These are phyloP conservation scores for Daubentonia madagascariensis DNA, from an alignment of 2,113 vertebrate genomes.

Conservation along the genomic window DNA sequence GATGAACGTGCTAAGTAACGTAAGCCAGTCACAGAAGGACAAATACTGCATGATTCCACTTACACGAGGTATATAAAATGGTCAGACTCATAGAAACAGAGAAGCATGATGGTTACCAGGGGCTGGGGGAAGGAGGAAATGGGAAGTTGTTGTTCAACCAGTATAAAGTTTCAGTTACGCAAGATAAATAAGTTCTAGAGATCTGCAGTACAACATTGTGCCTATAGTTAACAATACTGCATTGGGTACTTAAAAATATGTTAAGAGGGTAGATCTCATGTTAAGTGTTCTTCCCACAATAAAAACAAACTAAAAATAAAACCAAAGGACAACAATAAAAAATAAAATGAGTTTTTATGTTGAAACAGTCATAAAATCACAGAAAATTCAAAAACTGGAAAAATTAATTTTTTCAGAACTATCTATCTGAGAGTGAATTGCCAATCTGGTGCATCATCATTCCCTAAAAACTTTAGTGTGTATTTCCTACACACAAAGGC, in stretches of 20 bases:
- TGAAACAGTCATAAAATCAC: not conserved
- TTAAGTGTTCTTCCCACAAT: no score
- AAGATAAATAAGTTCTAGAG: not conserved
- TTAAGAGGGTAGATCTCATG: not conserved
- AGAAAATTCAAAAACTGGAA: not conserved
- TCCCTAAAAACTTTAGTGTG: not conserved
- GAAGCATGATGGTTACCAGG: not conserved
- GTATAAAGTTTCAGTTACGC: not conserved
- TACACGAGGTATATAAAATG: no score
- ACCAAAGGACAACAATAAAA: not conserved
- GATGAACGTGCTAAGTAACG: no score
- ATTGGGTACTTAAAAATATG: not conserved
- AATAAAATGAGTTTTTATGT: not conserved
- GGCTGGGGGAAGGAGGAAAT: not conserved
- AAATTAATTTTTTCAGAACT: not conserved
- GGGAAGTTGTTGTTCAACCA: not conserved
- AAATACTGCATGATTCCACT: no score
- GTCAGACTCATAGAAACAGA: not conserved
- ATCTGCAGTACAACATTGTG: not conserved
- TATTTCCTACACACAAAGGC: not conserved
- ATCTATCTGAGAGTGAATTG: not conserved
- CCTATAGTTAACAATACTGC: not conserved
- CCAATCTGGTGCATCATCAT: not conserved
- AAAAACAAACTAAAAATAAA: not conserved
- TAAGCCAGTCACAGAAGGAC: no score